Evolutionary conservation across 1,140 invertebrate species (phyloP).

Genomic region (Ridgeia piscesae): DNA sequence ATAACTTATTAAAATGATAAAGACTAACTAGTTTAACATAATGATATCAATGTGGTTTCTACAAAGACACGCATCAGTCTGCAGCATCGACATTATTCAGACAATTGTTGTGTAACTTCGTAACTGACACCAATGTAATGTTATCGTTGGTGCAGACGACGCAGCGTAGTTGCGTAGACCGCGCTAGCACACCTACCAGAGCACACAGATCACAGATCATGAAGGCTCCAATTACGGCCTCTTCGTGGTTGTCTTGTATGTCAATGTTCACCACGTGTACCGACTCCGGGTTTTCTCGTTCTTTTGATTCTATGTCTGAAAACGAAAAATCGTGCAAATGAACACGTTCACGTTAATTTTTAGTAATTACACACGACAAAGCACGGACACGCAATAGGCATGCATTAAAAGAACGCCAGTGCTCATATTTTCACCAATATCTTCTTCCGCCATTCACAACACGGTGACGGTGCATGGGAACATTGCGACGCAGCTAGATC

Average conservation of each 20-base stretch:
- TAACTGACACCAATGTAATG: neutral
- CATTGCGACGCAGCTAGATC: no score
- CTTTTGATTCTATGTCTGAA: constrained; percentile 54
- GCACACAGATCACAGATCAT: constrained; percentile 92
- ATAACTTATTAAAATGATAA: no score
- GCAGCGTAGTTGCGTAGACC: neutral
- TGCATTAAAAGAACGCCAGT: neutral
- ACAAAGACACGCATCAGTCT: no score
- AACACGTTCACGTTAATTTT: neutral
- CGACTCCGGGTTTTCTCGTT: constrained; percentile 40
- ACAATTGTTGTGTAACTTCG: no score
- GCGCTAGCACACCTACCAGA: constrained; percentile 65
- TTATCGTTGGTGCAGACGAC: neutral
- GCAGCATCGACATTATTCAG: no score
- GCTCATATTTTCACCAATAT: neutral
- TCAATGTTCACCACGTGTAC: constrained; percentile 96
- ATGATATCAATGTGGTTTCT: no score
- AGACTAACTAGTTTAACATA: no score
- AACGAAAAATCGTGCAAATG: neutral
- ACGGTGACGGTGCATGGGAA: no score
- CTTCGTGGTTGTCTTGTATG: constrained; percentile 99
- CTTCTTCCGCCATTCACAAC: no score
- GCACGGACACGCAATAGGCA: neutral
- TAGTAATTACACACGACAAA: neutral
- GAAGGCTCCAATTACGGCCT: constrained; percentile 99